Conservation (phyloP, 2,113 vertebrate species). For the Platichthys stellatus region DNA sequence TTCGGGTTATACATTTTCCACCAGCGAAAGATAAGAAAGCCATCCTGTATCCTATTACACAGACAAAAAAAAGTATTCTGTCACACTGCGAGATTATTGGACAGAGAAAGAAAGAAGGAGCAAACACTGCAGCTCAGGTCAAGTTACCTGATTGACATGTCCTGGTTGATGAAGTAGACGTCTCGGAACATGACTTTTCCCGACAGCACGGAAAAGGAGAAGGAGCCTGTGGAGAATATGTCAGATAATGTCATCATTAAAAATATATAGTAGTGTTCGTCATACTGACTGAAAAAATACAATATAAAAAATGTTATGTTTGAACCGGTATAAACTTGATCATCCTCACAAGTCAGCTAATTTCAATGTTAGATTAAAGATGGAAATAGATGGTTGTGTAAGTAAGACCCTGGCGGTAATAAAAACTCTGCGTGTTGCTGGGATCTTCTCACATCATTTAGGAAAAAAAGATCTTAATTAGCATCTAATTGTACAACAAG, state of each 20-base stretch:
- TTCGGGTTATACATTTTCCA: constrained; percentile 99
- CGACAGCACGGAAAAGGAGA: constrained; percentile 97
- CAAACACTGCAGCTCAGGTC: not conserved
- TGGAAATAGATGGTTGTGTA: not conserved
- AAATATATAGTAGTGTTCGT: not conserved
- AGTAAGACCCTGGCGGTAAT: not conserved
- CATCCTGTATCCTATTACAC: constrained; percentile 93
- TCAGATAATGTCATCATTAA: not conserved
- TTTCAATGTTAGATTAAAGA: not conserved
- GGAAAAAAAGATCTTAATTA: constrained; percentile 20
- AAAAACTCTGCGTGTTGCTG: not conserved
- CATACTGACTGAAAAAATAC: not conserved
- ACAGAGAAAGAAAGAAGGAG: not conserved
- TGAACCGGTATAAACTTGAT: not conserved
- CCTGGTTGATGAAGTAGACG: constrained; percentile 97
- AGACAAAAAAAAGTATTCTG: not conserved
- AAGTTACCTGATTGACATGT: constrained; percentile 96
- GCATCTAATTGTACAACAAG: constrained; percentile 27
- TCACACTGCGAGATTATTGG: not conserved
- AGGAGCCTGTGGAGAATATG: constrained; percentile 87
- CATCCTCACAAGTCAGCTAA: not conserved
- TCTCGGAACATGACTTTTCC: constrained; percentile 99
- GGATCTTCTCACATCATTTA: not conserved
- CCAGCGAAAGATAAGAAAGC: constrained; percentile 99
- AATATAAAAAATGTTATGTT: not conserved